Evolutionary conservation across 2,113 vertebrate species (phyloP).

Genomic region (Nymphicus hollandicus): DNA sequence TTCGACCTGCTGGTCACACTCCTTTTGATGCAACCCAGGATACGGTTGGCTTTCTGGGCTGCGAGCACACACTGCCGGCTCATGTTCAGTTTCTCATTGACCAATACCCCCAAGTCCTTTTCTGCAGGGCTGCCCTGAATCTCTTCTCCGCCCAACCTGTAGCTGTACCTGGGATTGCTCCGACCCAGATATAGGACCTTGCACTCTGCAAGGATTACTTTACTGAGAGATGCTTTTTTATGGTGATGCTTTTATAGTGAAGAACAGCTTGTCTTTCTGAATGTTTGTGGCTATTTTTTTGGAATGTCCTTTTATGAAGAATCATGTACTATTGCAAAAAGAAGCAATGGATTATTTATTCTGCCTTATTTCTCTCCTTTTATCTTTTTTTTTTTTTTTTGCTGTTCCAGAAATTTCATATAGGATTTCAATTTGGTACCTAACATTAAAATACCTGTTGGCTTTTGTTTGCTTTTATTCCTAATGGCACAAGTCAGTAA

Average conservation of each 20-base stretch:
- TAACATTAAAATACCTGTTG: background rate
- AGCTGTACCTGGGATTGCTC: no score
- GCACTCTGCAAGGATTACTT: background rate
- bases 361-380: background rate
- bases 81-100: no score
- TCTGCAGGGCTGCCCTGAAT: no score
- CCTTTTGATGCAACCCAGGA: no score
- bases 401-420: background rate
- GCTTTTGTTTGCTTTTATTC: background rate
- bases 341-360: fast-evolving
- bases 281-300: background rate
- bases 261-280: background rate
- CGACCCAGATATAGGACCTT: no score
- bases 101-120: no score
- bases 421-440: background rate
- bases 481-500: background rate
- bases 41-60: no score
- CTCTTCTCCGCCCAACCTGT: no score
- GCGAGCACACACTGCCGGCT: no score
- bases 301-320: background rate
- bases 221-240: background rate
- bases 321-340: background rate
- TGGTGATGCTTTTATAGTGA: background rate
- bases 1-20: no score
- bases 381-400: background rate